Percentiles rank a stretch among this genome's conserved stretches.
Conservation (phyloP, 2,113 vertebrate genomes). For the Sceloporus tristichus region DNA sequence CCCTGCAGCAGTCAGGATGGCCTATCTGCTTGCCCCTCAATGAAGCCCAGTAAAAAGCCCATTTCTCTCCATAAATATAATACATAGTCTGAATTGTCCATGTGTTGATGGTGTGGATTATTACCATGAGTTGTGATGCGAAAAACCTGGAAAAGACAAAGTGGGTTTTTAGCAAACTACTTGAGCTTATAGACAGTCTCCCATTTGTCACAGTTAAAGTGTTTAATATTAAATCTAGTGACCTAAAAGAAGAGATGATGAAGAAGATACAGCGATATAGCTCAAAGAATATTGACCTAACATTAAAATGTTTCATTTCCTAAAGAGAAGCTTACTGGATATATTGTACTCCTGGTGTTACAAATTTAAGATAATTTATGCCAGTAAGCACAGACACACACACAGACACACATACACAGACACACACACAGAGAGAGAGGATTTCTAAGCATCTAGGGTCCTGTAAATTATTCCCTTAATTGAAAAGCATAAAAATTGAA, state of each 20-base stretch:
- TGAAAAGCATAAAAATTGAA: slow-evolving; percentile 6
- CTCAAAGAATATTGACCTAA: not conserved
- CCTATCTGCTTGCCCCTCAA: no score
- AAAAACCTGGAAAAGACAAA: not conserved
- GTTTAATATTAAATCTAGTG: not conserved
- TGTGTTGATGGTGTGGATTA: not conserved
- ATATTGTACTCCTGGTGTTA: not conserved
- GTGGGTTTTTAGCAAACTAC: not conserved
- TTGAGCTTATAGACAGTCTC: not conserved
- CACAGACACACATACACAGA: no score
- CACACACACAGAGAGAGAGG: not conserved
- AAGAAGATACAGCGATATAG: not conserved
- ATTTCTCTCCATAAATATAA: not conserved
- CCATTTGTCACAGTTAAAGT: not conserved
- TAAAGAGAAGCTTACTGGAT: not conserved
- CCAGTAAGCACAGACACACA: not conserved
- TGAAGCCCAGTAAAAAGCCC: not conserved
- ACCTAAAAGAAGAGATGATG: not conserved
- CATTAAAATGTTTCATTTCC: not conserved
- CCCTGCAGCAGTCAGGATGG: no score
- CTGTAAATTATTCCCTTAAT: not conserved
- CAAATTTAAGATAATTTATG: not conserved
- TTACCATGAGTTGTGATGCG: not conserved
- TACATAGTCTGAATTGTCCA: not conserved
- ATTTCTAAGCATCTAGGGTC: slow-evolving; percentile 24